Base-by-base conservation (phyloP, 2,888 invertebrate species). In the Choristoneura rosaceana region DNA sequence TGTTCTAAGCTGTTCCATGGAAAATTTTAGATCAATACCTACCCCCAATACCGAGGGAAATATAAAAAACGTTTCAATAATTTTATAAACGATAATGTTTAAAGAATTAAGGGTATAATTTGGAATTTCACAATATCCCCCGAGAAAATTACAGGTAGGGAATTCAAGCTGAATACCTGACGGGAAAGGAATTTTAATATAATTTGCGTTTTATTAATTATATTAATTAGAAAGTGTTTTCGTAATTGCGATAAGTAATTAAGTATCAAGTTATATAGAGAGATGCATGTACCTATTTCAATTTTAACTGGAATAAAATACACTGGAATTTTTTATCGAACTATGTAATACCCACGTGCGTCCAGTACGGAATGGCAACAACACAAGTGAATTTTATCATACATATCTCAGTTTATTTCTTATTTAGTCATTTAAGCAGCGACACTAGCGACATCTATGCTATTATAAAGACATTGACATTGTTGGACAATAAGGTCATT, bases 71-170 rank as follows among this genome's bases (percentile, higher is more conserved):
- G 3, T 17, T 55, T 12, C 17, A 17, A 25, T 55, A 25, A 55
- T 55, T 17, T 55, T 9, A 17, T n/a, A 55, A 25, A 25, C 12
- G 25, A 10, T 55, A 9, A 52, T 9, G 55, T 55, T 55, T 25
- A 55, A 12, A 12, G 55, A 55, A 55, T 55, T 55, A 55, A 55
- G 55, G 55, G 55, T 25, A 25, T 55, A 10, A 55, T 25, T 52
- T 4, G 25, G 25, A 55, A 55, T 25, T 55, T 55, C 12, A 55
- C 17, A 55, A 55, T 55, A 8, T 55, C 17, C 25, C 10, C 3
- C 25, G 25, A 12, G 25, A 55, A 55, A 55, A 55, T 55, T 25
- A 47, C 14, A 47, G 14, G 25, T 4, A 25, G 15, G 50, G 2
- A 17, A 25, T 55, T 55, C 4, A 17, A 12, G 55, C 25, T 55